Conservation (phyloP, 2,113 vertebrate species). For the Serilophus lunatus region DNA sequence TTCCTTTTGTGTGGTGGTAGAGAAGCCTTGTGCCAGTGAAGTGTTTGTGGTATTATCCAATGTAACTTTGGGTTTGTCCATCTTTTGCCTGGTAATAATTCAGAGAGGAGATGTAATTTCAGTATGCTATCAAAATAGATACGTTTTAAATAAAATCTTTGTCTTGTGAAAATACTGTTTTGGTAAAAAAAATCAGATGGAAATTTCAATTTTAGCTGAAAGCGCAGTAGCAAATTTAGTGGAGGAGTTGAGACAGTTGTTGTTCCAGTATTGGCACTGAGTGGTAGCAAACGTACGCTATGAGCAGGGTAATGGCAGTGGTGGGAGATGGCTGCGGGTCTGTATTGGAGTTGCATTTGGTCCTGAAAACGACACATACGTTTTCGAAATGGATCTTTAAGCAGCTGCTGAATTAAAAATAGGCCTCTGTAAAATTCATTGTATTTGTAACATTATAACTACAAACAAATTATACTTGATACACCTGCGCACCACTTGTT, state of each 20-base stretch:
- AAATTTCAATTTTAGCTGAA: neutral
- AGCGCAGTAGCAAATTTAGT: neutral
- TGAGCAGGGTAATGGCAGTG: neutral
- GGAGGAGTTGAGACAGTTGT: neutral
- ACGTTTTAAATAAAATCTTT: neutral
- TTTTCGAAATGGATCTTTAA: neutral
- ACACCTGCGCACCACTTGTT: accelerated
- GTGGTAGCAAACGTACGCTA: neutral
- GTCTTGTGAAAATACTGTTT: neutral
- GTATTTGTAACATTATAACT: neutral
- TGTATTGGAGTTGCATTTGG: neutral
- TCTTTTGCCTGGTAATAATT: neutral
- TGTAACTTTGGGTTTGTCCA: neutral
- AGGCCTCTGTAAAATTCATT: neutral
- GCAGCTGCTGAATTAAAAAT: neutral
- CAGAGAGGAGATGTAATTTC: neutral
- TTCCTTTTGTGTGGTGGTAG: neutral
- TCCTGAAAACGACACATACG: accelerated
- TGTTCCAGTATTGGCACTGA: neutral
- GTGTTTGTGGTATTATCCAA: neutral
- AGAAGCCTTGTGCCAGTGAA: neutral
- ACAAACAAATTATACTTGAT: neutral
- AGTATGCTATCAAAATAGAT: neutral
- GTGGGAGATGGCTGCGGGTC: neutral
- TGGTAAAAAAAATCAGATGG: neutral